Conservation (phyloP, 2,113 vertebrate genomes). For the Hippocampus abdominalis region DNA sequence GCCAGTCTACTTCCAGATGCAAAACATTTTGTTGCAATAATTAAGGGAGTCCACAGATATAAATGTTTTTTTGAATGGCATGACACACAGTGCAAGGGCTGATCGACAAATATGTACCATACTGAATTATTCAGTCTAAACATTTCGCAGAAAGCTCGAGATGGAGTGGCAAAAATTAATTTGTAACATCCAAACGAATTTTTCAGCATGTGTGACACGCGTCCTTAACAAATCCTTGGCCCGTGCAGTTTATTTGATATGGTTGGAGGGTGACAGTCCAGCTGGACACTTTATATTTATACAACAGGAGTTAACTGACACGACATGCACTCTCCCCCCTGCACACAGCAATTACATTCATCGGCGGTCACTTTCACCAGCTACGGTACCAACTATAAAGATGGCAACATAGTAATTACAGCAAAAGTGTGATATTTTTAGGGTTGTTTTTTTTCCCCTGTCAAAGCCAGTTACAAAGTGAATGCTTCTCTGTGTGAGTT, state of each 20-base stretch:
- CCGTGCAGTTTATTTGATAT: constrained; percentile 49
- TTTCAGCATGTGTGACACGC: constrained; percentile 26
- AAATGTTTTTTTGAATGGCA: constrained; percentile 2
- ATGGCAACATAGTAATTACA: constrained; percentile 70
- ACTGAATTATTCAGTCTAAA: constrained; percentile 26
- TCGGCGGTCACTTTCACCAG: constrained; percentile 66
- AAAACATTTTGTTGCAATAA: constrained; percentile 67
- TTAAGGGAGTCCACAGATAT: constrained; percentile 30
- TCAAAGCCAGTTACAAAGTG: constrained; percentile 60
- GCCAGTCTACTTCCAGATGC: constrained; percentile 56
- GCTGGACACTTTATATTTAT: constrained; percentile 66
- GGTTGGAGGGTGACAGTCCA: constrained; percentile 53
- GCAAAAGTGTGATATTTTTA: constrained; percentile 75
- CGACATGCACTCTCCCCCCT: constrained; percentile 55
- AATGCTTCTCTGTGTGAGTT: constrained; percentile 63
- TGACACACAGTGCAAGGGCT: constrained; percentile 11
- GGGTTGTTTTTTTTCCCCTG: constrained; percentile 64
- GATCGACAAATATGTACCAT: constrained; percentile 3
- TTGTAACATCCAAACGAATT: constrained; percentile 32
- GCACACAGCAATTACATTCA: constrained; percentile 75
- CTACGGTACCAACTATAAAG: constrained; percentile 71
- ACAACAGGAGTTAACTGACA: constrained; percentile 67
- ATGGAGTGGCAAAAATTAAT: constrained; percentile 36
- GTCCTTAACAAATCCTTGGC: constrained; percentile 53
- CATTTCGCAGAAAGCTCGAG: constrained; percentile 24